Percentiles rank a stretch among this genome's conserved stretches.
phyloP scores from a whole-genome alignment of 2,113 vertebrate species.

The Bufo gargarizans region DNA sequence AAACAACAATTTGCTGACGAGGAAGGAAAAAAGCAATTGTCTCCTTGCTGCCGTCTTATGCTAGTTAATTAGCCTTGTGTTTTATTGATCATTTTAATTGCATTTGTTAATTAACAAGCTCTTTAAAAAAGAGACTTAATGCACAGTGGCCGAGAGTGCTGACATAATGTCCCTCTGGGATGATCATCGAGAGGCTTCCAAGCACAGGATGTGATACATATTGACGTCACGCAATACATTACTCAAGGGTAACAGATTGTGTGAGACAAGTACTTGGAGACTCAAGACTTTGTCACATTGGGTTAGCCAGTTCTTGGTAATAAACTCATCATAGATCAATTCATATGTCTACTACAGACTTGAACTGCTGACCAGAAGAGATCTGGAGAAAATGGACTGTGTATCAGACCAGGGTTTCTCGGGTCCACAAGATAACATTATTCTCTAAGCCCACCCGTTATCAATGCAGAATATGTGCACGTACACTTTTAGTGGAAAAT shows the following conservation, averaged over 20 bases:
- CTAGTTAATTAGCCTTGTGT: conserved; percentile 21
- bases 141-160: conserved; percentile 4
- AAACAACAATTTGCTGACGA: neutral
- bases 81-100: conserved; percentile 18
- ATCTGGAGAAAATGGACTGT: neutral
- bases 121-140: conserved; percentile 7
- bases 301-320: conserved; percentile 1
- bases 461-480: neutral
- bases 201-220: conserved; percentile 17
- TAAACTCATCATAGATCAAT: neutral
- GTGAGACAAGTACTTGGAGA: neutral
- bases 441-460: too few species aligned
- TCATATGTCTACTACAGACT: neutral
- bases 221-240: conserved; percentile 36
- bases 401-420: neutral
- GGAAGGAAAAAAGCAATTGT: neutral
- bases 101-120: conserved; percentile 31
- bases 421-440: neutral
- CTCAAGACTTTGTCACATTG: conserved; percentile 3
- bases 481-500: neutral
- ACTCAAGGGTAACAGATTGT: conserved; percentile 10
- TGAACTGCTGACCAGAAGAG: neutral
- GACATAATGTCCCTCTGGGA: conserved; percentile 41
- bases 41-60: neutral
- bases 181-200: neutral